Percentiles rank a stretch among this genome's conserved stretches.
phyloP scores from a whole-genome alignment of 1,140 invertebrate genomes.

The Bicyclus anynana region DNA sequence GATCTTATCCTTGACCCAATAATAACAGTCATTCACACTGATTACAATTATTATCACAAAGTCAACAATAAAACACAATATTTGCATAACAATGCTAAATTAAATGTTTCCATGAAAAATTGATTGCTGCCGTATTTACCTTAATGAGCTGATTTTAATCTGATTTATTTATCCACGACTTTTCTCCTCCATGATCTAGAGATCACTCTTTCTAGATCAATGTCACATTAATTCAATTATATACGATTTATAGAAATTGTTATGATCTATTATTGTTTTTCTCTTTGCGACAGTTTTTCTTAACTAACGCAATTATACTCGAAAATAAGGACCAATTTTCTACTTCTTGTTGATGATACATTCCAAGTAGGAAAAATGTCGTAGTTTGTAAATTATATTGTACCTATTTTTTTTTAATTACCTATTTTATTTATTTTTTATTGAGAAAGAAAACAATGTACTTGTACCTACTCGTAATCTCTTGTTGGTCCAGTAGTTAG shows the following conservation, averaged over 20 bases:
- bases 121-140: conserved; percentile 8
- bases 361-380: too few relatives aligned
- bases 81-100: conserved; percentile 12
- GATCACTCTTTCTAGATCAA: neutral
- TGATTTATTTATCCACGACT: conserved; percentile 7
- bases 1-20: conserved; percentile 34
- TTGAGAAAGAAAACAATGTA: conserved; percentile 1
- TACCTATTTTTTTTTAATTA: too few relatives aligned
- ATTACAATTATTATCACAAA: conserved; percentile 16
- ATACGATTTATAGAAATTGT: neutral
- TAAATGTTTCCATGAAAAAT: conserved; percentile 7
- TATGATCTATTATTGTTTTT: neutral
- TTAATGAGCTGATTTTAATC: conserved; percentile 9
- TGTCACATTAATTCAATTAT: neutral
- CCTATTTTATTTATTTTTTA: conserved; percentile 9
- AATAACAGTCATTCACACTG: conserved; percentile 16
- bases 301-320: too few relatives aligned
- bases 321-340: too few relatives aligned
- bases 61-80: conserved; percentile 11
- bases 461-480: too few relatives aligned
- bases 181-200: conserved; percentile 8
- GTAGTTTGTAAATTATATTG: too few relatives aligned
- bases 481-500: too few relatives aligned
- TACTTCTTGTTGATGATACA: too few relatives aligned
- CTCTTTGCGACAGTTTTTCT: too few relatives aligned